Percentiles rank a stretch among this genome's conserved stretches.
Conservation (phyloP, 2,797 vertebrate genomes). For the Antennarius maculatus region DNA sequence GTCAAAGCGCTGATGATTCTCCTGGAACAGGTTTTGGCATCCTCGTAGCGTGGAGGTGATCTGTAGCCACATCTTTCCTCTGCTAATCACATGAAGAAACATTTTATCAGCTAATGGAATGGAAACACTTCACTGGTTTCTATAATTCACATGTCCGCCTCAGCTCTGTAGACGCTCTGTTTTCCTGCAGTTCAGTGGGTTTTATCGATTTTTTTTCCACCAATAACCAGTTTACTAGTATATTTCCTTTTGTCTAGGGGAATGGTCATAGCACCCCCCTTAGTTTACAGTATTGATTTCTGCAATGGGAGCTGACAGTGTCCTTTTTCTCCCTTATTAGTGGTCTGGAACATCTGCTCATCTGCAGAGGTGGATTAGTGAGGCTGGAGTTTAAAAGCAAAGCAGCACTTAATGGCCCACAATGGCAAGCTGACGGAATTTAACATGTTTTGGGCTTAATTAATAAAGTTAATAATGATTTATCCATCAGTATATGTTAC, state of each 20-base stretch:
- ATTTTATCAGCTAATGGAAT: slow-evolving; percentile 38
- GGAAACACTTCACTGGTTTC: slow-evolving; percentile 10
- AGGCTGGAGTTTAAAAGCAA: slow-evolving; percentile 24
- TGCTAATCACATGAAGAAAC: slow-evolving; percentile 33
- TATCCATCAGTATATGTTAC: slow-evolving; percentile 11
- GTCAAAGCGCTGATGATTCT: neutral
- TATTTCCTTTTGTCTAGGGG: slow-evolving; percentile 48
- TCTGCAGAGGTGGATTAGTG: slow-evolving; percentile 21
- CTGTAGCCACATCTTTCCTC: slow-evolving; percentile 22
- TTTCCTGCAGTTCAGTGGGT: slow-evolving; percentile 31
- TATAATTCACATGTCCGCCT: slow-evolving; percentile 42
- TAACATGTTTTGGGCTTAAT: neutral
- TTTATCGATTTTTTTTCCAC: slow-evolving; percentile 54
- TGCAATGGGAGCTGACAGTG: slow-evolving; percentile 25
- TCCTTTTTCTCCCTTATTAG: neutral
- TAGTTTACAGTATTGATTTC: slow-evolving; percentile 65
- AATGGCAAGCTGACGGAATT: neutral
- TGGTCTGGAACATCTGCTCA: slow-evolving; percentile 14
- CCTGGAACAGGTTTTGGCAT: slow-evolving; percentile 3
- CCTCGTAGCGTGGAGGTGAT: slow-evolving; percentile 1
- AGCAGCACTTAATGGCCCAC: slow-evolving; percentile 12
- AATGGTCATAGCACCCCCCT: slow-evolving; percentile 34
- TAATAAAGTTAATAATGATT: neutral
- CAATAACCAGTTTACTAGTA: slow-evolving; percentile 44
- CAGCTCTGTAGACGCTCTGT: slow-evolving; percentile 31